Evolutionary conservation across 2,888 invertebrate species (phyloP), one percentile per base, ranked within the genome.

Genomic region (Machimus rusticus): DNA sequence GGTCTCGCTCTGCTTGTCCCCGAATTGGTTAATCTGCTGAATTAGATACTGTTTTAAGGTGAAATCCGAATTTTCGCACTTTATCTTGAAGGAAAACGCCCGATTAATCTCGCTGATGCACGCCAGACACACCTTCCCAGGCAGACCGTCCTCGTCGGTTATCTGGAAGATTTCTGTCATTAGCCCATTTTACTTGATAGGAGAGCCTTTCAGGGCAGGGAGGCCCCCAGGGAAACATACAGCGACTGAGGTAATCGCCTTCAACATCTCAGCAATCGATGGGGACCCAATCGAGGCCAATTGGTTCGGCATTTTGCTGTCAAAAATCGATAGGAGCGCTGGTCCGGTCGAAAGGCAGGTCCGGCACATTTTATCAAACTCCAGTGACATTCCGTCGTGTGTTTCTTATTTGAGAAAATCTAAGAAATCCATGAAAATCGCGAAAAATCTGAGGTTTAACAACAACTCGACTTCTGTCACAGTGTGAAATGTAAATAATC

Each of bases 71-170:
- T 91, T 92, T 85, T 92, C 92, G 79, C 93, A 93, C 88, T 92
- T 92, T 14, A 92, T 90, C 89, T 93, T 93, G 86, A 93, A 93
- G 0, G 92, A 91, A 77, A 90, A 92, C 66, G 92, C 92, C 3
- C 91, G 91, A 89, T 92, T 92, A 3, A 93, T 93, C 88, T 93
- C 92, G 57, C 91, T 91, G 5, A 93, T 91, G 88, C 93, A 93
- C 5, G 89, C 89, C 0, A 92, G 89, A 82, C 93, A 93, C 0
- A 93, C 92, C 82, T 91, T 92, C 16, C 90, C 90, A 2, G 93
- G 93, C 74, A 93, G 88, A 31, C 91, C 92, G 88, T 93, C 93
- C 5, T 90, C 88, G n/a, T 89, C 90, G 2, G 90, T 89, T 14
- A 92, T 91, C 92, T 92, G 77, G 1, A 85, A 90, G 14, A 74